phyloP scores from a whole-genome alignment of 2,797 vertebrate species.

The Pygocentrus nattereri region DNA sequence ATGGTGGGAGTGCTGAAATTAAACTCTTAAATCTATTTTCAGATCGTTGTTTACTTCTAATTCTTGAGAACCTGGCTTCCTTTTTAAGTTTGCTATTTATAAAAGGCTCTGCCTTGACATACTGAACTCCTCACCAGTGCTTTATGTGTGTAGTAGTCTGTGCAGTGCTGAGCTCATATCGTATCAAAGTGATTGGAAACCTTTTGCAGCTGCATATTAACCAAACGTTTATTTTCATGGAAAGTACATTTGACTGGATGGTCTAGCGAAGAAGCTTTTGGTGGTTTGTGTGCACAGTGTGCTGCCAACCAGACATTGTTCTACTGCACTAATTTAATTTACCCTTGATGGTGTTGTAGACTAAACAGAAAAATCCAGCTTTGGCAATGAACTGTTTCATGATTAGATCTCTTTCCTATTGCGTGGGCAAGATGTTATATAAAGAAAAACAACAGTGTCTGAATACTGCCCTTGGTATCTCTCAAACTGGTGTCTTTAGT shows the following conservation, averaged over 20 bases:
- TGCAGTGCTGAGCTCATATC: background rate
- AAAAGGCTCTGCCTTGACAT: too few relatives aligned
- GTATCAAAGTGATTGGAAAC: background rate
- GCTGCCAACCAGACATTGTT: background rate
- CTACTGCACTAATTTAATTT: background rate
- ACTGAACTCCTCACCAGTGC: background rate
- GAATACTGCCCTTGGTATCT: background rate
- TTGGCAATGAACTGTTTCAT: constrained; percentile 1
- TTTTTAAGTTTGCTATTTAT: background rate
- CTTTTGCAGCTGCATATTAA: background rate
- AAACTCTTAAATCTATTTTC: background rate
- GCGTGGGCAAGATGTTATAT: background rate
- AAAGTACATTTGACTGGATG: background rate
- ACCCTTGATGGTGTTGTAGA: constrained; percentile 14
- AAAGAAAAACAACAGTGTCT: background rate
- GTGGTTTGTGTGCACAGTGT: background rate
- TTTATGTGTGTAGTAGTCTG: background rate
- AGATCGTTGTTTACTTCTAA: background rate
- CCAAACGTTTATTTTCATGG: background rate
- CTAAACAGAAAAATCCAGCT: constrained; percentile 13
- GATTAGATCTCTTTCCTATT: constrained; percentile 4
- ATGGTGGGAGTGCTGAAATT: background rate
- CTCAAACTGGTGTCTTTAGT: background rate
- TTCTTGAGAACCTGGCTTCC: background rate
- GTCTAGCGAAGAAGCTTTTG: background rate